A percentile compares a stretch with the other conserved stretches of the same genome.
Evolutionary conservation across 2,888 invertebrate genomes (phyloP).

Genomic region (Thymelicus sylvestris): DNA sequence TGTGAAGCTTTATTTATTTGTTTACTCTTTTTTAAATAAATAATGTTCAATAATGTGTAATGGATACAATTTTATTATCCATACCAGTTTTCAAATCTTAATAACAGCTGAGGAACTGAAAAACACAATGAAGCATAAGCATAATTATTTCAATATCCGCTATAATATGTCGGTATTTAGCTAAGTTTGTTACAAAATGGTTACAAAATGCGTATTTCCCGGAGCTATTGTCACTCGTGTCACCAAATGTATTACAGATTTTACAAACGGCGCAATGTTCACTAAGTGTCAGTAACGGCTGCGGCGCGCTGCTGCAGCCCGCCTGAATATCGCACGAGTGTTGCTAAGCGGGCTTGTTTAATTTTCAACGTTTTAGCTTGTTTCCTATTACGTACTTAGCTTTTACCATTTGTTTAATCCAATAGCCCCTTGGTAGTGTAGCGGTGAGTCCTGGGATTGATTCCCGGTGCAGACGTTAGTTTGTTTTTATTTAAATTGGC

Average conservation of each 20-base stretch:
- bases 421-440: neutral
- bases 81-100: too few relatives aligned
- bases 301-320: conserved; percentile 1
- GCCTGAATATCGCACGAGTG: conserved; percentile 17
- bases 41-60: too few relatives aligned
- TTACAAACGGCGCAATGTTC: conserved; percentile 15
- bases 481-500: too few relatives aligned
- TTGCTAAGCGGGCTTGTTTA: conserved; percentile 17
- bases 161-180: too few relatives aligned
- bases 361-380: conserved; percentile 21
- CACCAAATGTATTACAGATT: conserved; percentile 17
- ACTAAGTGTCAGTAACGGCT: conserved; percentile 16
- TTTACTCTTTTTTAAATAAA: too few relatives aligned
- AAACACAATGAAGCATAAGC: too few relatives aligned
- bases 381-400: conserved; percentile 6
- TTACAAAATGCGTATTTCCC: neutral
- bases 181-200: too few relatives aligned
- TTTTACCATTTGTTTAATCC: conserved; percentile 3
- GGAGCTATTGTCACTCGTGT: conserved; percentile 3
- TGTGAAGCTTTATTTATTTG: too few relatives aligned
- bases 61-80: too few relatives aligned
- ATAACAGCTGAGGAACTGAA: too few relatives aligned
- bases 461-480: neutral
- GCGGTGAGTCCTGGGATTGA: too few relatives aligned
- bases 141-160: too few relatives aligned